These are phyloP conservation scores for Sinhomidia bicolor DNA, from an alignment of 2,888 invertebrate genomes.

Conservation along the genomic window DNA sequence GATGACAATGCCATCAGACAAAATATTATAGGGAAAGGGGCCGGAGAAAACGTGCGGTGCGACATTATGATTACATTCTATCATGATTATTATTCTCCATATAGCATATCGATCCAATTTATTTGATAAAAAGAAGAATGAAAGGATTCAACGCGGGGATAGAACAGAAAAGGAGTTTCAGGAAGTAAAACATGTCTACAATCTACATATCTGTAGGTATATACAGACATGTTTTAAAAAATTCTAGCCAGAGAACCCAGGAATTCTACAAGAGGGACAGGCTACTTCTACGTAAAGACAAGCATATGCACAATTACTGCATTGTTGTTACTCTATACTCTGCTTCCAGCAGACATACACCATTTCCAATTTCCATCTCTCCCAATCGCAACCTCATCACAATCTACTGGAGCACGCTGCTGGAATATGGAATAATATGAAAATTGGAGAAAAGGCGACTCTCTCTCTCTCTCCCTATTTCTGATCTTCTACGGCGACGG, in stretches of 20 bases:
- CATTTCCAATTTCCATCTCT: too few relatives aligned
- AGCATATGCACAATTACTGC: constrained; percentile 1
- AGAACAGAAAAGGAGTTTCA: not conserved
- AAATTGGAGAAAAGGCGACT: constrained; percentile 10
- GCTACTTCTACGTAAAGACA: too few relatives aligned
- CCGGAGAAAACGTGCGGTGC: not conserved
- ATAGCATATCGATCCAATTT: constrained; percentile 11
- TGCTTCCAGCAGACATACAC: too few relatives aligned
- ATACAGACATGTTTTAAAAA: too few relatives aligned
- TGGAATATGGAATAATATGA: not conserved
- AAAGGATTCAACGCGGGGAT: not conserved
- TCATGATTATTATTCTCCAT: not conserved
- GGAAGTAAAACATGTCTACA: not conserved
- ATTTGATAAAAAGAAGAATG: not conserved
- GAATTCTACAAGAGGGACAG: too few relatives aligned
- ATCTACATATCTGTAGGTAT: too few relatives aligned
- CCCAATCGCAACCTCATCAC: too few relatives aligned
- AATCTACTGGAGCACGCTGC: too few relatives aligned
- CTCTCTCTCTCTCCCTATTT: too few relatives aligned
- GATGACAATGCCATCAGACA: not conserved
- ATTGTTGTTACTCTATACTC: too few relatives aligned
- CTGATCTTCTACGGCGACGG: too few relatives aligned
- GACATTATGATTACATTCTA: not conserved
- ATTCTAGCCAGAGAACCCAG: too few relatives aligned
- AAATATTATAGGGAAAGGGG: not conserved